Evolutionary conservation across 92 coral and sea anemone species (phyloP), one percentile per base, ranked within the genome.

Genomic region (Siderastrea siderea): DNA sequence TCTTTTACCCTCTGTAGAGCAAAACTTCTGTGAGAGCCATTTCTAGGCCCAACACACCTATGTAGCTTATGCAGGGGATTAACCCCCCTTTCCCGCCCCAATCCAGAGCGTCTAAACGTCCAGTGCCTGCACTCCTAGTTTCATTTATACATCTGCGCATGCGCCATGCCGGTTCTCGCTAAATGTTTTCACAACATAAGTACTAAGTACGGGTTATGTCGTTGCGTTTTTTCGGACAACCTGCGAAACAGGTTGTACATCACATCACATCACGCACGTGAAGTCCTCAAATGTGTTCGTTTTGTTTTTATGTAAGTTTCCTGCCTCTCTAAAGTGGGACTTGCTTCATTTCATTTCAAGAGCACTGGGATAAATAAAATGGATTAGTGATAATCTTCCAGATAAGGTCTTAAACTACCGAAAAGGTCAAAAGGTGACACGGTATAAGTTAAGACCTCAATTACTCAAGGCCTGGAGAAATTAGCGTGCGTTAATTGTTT

Each of bases 291-390:
- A 65, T 38, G 8, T 67, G 45, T 66, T 66, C 19, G 62, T 68
- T 68, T 11, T 17, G 58, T 47, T 78, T 45, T 16, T 16, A 52
- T 45, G 77, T 57, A 44, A 50, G 76, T 71, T 57, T 46, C 67
- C 78, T 26, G 78, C 46, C 77, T 58, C 64, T 8, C 6, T 13
- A 17, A 68, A 67, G 75, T 50, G 63, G 5, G 53, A 54, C 62
- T 67, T 51, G 66, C 26, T 51, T 62, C 38, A 67, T 47, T 69
- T 80, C 75, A 67, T 47, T 69, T 80, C 75, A 67, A 68, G 84
- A 44, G 66, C 7, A 44, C 38, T 7, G n/a, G 60, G 8, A 2
- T 7, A 80, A 67, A 67, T 66, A 67, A 80, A 67, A 75, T 38
- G 26, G 75, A 80, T 80, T 80, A 68, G 19, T 51, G 75, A 80